Evolutionary conservation across 2,113 vertebrate genomes (phyloP).

Genomic region (Myiopsitta monachus): DNA sequence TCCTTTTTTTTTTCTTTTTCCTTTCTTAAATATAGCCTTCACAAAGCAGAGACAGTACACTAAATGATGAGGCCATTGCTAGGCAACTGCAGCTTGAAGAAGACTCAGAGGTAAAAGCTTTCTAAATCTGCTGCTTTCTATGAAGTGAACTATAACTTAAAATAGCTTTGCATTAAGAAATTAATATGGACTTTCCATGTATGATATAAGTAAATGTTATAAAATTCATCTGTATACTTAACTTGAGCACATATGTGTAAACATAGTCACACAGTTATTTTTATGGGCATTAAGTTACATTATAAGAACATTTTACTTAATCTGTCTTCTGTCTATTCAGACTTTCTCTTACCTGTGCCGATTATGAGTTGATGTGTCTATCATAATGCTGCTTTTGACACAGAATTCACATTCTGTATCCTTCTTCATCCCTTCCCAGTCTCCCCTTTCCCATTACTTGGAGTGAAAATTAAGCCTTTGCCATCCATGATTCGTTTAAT

Average conservation of each 20-base stretch:
- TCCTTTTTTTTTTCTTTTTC: neutral
- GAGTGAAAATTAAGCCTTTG: neutral
- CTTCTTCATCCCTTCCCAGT: neutral
- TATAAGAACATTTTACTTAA: neutral
- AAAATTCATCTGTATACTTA: neutral
- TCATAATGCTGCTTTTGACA: neutral
- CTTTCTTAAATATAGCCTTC: conserved; percentile 69
- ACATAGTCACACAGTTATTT: neutral
- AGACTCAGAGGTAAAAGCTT: conserved; percentile 83
- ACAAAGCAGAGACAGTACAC: conserved; percentile 71
- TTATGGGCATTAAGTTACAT: neutral
- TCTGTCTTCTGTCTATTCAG: neutral
- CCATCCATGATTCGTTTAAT: neutral
- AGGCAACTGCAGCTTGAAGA: conserved; percentile 89
- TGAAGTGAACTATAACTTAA: neutral
- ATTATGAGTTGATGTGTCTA: neutral
- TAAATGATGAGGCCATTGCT: conserved; percentile 87
- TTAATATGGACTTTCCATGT: neutral
- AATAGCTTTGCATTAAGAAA: neutral
- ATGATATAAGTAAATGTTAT: neutral
- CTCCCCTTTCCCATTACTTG: neutral
- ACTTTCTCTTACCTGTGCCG: neutral
- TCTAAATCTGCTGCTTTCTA: neutral
- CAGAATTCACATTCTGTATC: neutral
- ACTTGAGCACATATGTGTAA: neutral